Conservation (phyloP, 2,113 vertebrate species). For the Notothenia coriiceps region DNA sequence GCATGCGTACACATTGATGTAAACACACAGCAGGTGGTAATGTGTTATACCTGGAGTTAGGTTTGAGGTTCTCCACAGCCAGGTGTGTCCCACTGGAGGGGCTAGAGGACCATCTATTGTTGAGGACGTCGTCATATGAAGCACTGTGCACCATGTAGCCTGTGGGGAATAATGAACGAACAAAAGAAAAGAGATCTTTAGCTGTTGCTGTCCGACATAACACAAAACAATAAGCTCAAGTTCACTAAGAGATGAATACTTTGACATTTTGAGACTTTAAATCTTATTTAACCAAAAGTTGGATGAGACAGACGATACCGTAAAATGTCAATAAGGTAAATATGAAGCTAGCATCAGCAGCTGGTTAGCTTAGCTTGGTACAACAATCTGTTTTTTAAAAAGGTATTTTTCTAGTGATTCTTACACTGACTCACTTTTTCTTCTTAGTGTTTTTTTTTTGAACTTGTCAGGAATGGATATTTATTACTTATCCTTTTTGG, state of each 20-base stretch:
- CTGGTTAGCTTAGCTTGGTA: not conserved
- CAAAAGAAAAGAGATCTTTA: not conserved
- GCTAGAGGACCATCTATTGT: slow-evolving; percentile 93
- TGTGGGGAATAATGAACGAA: slow-evolving; percentile 63
- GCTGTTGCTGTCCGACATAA: not conserved
- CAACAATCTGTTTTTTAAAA: not conserved
- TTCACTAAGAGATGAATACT: not conserved
- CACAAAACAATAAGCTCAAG: not conserved
- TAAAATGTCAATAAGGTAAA: not conserved
- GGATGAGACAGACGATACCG: not conserved
- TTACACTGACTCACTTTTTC: too few relatives aligned
- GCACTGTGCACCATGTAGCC: slow-evolving; percentile 97
- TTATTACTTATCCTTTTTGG: too few relatives aligned
- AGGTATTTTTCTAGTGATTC: too few relatives aligned
- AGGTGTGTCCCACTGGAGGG: slow-evolving; percentile 88
- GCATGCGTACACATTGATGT: not conserved
- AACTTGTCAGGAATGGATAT: too few relatives aligned
- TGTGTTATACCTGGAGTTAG: slow-evolving; percentile 91
- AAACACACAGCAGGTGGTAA: slow-evolving; percentile 18
- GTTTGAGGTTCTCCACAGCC: slow-evolving; percentile 97
- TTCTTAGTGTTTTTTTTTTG: too few relatives aligned
- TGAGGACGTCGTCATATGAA: slow-evolving; percentile 96
- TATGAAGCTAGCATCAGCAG: not conserved
- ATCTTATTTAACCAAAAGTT: not conserved
- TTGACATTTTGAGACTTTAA: not conserved